A percentile compares a stretch with the other conserved stretches of the same genome.
Conservation (phyloP, 2,113 vertebrate species). For the Calyptomena viridis region DNA sequence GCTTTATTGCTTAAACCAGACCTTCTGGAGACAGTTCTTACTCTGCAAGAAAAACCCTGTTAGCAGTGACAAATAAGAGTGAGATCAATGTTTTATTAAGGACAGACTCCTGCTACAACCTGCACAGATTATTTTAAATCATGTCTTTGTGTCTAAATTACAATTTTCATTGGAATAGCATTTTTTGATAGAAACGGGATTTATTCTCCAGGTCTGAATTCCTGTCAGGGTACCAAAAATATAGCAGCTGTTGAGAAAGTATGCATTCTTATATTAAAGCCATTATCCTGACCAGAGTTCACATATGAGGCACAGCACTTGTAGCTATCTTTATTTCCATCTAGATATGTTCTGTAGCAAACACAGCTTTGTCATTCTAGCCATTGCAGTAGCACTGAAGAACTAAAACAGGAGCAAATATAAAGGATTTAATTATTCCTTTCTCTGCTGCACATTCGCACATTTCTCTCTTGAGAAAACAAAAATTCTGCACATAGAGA, state of each 20-base stretch:
- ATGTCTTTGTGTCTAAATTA: conserved; percentile 25
- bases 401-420: neutral
- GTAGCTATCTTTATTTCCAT: conserved; percentile 2
- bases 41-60: neutral
- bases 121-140: conserved; percentile 14
- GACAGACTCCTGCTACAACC: neutral
- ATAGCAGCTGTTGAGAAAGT: neutral
- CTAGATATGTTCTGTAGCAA: neutral
- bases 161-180: conserved; percentile 42
- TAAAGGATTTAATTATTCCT: conserved; percentile 13
- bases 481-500: neutral
- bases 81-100: conserved; percentile 50
- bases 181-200: conserved; percentile 14
- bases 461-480: neutral
- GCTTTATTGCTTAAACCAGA: conserved; percentile 13
- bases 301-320: neutral
- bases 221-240: neutral
- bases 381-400: neutral
- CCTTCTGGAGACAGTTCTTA: conserved; percentile 22
- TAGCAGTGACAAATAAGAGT: conserved; percentile 1
- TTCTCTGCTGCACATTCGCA: fast-evolving
- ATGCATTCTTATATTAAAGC: neutral
- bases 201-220: conserved; percentile 14
- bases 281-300: neutral
- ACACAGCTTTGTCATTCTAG: conserved; percentile 21